Base-by-base conservation (phyloP, 2,888 invertebrate genomes). In the Charanyca ferruginea region DNA sequence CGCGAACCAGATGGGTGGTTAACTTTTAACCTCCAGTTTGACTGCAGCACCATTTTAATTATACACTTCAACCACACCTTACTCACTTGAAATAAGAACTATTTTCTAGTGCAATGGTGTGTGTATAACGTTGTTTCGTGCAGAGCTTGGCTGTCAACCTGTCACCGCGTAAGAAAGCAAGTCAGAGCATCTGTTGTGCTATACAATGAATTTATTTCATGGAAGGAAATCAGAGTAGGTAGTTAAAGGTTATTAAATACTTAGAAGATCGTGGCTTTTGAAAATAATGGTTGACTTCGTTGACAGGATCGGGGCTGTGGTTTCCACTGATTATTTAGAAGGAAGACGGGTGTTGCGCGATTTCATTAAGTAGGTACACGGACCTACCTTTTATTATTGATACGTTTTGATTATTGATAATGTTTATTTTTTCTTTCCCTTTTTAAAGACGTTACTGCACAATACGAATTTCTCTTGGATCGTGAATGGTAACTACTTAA, bases 131-230 rank as follows among this genome's bases (percentile, higher is more conserved):
- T 83, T 65, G 81, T 68, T 42, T 51, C 0, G 23, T 49, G 52
- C 18, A 38, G 53, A 60, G 63, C 64, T 18, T 66, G 58, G 61
- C 84, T 83, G 84, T 83, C 83, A 81, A 70, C 51, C 87, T 79
- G 87, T 90, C 89, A 88, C 83, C 80, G 86, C 60, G 83, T 80
- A 86, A 87, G 88, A 87, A 89, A 87, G 85, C 82, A 78, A 70
- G 64, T 67, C 80, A 61, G 73, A 74, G 81, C 86, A 85, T 83
- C 84, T 84, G 86, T 85, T 83, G 82, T 84, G 25, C 68, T 88
- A 66, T 66, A 60, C 89, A 90, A 91, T 90, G 87, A 89, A 90
- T 91, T 90, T 88, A 90, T 91, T 88, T 89, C 80, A 78, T 86
- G 85, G 80, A 89, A 87, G 65, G 85, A 82, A 85, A 86, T 75